Conservation (phyloP, 2,797 vertebrate species). For the Trachops cirrhosus region DNA sequence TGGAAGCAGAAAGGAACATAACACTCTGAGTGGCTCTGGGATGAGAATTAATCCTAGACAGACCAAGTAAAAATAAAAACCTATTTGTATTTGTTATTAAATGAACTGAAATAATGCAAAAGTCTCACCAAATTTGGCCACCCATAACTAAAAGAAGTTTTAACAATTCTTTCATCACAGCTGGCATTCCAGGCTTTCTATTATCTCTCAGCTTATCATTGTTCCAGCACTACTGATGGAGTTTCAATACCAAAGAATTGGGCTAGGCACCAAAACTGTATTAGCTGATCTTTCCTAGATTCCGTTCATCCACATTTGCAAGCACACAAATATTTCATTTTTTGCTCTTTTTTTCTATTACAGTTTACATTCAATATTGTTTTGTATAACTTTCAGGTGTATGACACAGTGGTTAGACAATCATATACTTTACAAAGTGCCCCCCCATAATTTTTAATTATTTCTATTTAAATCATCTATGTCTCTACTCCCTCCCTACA, state of each 20-base stretch:
- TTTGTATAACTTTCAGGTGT: not conserved
- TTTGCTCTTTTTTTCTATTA: not conserved
- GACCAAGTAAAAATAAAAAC: constrained; percentile 9
- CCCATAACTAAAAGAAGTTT: not conserved
- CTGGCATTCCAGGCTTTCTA: not conserved
- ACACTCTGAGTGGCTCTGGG: not conserved
- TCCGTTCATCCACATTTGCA: not conserved
- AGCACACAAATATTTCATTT: not conserved
- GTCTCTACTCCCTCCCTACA: not conserved
- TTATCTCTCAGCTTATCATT: not conserved
- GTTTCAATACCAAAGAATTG: not conserved
- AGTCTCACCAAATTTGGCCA: constrained; percentile 13
- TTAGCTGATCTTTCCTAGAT: not conserved
- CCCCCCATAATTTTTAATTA: not conserved
- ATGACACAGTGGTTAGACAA: not conserved
- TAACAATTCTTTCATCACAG: not conserved
- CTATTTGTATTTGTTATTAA: not conserved
- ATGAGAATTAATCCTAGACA: not conserved
- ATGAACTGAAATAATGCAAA: not conserved
- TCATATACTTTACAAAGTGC: not conserved
- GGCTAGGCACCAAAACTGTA: not conserved
- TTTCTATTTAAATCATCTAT: not conserved
- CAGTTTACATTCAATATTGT: not conserved
- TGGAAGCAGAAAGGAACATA: not conserved
- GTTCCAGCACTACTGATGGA: not conserved